Conservation (phyloP, 1,140 invertebrate species). For the Eciton burchellii region DNA sequence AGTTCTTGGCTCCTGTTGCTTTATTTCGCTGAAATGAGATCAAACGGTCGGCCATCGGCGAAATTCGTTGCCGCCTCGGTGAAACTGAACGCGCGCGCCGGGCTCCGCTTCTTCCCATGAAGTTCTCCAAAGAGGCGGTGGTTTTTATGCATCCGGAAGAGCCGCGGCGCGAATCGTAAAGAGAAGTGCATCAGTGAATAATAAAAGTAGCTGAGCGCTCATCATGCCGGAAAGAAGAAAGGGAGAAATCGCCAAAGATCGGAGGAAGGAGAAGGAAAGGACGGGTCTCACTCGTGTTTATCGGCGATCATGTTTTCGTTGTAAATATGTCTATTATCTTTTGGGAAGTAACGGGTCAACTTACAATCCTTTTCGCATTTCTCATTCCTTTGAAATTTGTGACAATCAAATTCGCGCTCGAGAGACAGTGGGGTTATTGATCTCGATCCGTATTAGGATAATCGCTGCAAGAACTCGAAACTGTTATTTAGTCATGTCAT, state of each 20-base stretch:
- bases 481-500: conserved; percentile 1
- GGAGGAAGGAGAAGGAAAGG: background rate
- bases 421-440: background rate
- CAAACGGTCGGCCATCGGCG: conserved; percentile 71
- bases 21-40: conserved; percentile 72
- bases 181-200: conserved; percentile 45
- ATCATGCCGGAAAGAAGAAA: background rate
- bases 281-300: background rate
- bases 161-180: conserved; percentile 27
- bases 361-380: conserved; percentile 11
- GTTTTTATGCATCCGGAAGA: conserved; percentile 53
- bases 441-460: background rate
- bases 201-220: conserved; percentile 35
- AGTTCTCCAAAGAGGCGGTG: conserved; percentile 29
- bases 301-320: conserved; percentile 17
- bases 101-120: conserved; percentile 49
- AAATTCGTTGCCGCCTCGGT: conserved; percentile 65
- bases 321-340: conserved; percentile 26
- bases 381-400: background rate
- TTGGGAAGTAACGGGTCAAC: background rate
- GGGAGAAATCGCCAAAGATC: background rate
- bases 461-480: background rate
- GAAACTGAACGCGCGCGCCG: conserved; percentile 50
- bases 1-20: conserved; percentile 55
- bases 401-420: background rate